Evolutionary conservation across 1,140 invertebrate genomes (phyloP).

Genomic region (Phymastichus coffea): DNA sequence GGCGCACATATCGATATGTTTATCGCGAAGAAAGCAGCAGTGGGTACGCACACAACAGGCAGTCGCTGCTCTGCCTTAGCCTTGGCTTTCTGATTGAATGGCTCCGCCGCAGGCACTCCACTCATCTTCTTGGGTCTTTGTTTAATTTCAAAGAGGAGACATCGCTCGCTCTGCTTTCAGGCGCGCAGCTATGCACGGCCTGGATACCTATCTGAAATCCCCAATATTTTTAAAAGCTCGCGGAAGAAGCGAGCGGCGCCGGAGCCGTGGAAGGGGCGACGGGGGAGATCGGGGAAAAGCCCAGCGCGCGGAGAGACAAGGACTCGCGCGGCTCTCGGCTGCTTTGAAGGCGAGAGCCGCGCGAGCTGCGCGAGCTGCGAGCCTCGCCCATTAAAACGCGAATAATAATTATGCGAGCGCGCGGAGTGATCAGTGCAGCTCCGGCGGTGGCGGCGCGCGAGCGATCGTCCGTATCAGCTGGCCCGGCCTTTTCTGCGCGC

Average conservation of each 20-base stretch:
- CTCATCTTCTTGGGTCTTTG: conserved; percentile 32
- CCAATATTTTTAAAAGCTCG: conserved; percentile 58
- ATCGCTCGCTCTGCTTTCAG: background rate
- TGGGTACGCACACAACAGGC: no score
- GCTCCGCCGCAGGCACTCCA: conserved; percentile 49
- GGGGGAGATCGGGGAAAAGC: conserved; percentile 25
- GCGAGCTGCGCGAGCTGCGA: conserved; percentile 18
- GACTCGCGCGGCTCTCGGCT: conserved; percentile 34
- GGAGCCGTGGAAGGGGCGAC: conserved; percentile 25
- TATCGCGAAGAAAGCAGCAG: conserved; percentile 22
- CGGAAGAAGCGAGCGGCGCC: conserved; percentile 34
- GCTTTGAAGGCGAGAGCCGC: conserved; percentile 51
- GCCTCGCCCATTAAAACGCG: conserved; percentile 55
- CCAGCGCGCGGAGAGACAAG: conserved; percentile 28
- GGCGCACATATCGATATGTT: conserved; percentile 2
- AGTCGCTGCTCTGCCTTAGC: no score
- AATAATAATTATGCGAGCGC: conserved; percentile 56
- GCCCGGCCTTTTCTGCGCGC: conserved; percentile 2
- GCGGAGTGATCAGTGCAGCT: conserved; percentile 50
- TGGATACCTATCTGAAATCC: conserved; percentile 45
- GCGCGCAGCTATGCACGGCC: background rate
- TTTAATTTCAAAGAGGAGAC: conserved; percentile 45
- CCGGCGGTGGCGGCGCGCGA: conserved; percentile 41
- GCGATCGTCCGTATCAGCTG: conserved; percentile 50
- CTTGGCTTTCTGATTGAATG: conserved; percentile 53